These are phyloP conservation scores for Tipula lateralis DNA, from an alignment of 2,888 invertebrate genomes.

Conservation along the genomic window DNA sequence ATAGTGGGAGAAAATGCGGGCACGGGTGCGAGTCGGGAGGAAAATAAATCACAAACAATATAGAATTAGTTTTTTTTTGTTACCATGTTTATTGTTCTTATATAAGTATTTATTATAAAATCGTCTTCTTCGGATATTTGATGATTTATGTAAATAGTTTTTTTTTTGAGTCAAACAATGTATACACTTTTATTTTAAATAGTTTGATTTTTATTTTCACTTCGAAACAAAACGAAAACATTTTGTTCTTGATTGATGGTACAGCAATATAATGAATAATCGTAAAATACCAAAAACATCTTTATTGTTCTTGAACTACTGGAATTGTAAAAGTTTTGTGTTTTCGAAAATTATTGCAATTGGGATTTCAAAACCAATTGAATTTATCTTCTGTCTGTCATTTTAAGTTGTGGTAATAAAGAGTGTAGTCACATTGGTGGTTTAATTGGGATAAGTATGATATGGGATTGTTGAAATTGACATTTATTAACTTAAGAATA, in stretches of 20 bases:
- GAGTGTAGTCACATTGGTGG: neutral
- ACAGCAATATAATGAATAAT: neutral
- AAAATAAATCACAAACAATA: neutral
- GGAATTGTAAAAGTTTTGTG: neutral
- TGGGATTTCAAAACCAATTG: neutral
- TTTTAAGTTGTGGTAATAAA: neutral
- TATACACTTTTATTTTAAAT: neutral
- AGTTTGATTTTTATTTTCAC: neutral
- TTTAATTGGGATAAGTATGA: neutral
- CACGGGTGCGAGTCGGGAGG: neutral
- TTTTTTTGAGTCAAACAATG: neutral
- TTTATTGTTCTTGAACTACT: neutral
- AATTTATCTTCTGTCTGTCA: neutral
- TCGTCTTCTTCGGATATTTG: neutral
- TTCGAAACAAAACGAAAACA: neutral
- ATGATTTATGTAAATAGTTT: slow-evolving; percentile 11
- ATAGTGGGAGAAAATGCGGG: neutral
- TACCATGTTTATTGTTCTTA: neutral
- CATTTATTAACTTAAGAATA: neutral
- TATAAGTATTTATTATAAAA: neutral
- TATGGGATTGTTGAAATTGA: neutral
- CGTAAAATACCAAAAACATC: neutral
- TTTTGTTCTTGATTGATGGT: neutral
- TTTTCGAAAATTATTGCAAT: neutral
- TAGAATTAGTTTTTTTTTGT: neutral